phyloP scores from a whole-genome alignment of 2,797 vertebrate species.

The Sebastes iracundus region DNA sequence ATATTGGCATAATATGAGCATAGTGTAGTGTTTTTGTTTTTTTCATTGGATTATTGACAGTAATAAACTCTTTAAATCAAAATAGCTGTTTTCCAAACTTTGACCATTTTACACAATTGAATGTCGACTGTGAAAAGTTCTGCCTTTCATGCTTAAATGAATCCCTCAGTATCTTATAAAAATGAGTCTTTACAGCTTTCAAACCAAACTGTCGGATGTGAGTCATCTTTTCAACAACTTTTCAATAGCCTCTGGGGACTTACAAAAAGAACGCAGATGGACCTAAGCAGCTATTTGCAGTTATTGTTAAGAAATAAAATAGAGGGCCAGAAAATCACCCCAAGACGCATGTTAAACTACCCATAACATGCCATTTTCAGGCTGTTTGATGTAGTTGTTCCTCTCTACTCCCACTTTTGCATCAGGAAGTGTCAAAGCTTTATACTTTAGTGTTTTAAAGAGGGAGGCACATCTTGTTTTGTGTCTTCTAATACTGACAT shows the following conservation, averaged over 20 bases:
- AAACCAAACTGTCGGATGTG: not conserved
- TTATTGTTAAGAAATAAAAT: slow-evolving; percentile 1
- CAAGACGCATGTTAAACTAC: not conserved
- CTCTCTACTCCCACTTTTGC: not conserved
- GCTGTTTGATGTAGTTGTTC: slow-evolving; percentile 4
- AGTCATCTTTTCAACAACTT: not conserved
- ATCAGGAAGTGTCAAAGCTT: not conserved
- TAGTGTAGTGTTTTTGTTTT: not conserved
- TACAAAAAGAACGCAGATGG: not conserved
- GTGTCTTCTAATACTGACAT: slow-evolving; percentile 43
- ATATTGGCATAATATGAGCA: too few species aligned
- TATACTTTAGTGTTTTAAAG: slow-evolving; percentile 5
- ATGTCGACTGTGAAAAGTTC: not conserved
- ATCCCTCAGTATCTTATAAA: not conserved
- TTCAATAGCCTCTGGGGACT: not conserved
- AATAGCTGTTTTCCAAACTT: not conserved
- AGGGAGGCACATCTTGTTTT: slow-evolving; percentile 1
- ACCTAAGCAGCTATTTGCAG: not conserved
- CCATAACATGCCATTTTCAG: slow-evolving; percentile 11
- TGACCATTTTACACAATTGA: not conserved
- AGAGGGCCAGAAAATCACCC: not conserved
- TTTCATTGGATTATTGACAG: not conserved
- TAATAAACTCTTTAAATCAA: not conserved
- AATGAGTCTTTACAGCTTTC: not conserved
- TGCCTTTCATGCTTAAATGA: not conserved